phyloP scores from a whole-genome alignment of 2,113 vertebrate species.

The Ameiurus melas region DNA sequence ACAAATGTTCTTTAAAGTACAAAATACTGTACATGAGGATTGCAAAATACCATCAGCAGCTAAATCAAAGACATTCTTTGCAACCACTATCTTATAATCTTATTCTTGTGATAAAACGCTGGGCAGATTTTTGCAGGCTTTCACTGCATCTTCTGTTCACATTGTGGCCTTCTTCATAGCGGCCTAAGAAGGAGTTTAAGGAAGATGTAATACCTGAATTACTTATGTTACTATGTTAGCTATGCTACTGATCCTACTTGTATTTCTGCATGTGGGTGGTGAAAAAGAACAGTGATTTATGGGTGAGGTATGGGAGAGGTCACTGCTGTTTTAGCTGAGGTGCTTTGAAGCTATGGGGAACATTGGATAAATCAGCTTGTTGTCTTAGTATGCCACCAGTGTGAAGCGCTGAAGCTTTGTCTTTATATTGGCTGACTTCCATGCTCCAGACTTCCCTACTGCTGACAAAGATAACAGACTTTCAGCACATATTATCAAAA shows the following conservation, averaged over 20 bases:
- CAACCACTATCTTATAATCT: not conserved
- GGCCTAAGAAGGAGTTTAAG: not conserved
- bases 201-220: not conserved
- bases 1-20: conserved; percentile 1
- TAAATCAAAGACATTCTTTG: conserved; percentile 8
- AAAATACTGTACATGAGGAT: not conserved
- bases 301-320: not conserved
- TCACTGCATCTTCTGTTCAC: not conserved
- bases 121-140: not conserved
- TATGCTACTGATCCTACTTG: not conserved
- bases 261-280: not conserved
- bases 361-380: not conserved
- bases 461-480: conserved; percentile 41
- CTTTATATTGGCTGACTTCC: conserved; percentile 37
- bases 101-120: not conserved
- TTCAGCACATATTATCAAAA: conserved; percentile 17
- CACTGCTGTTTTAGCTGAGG: conserved; percentile 1
- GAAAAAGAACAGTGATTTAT: not conserved
- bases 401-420: conserved; percentile 23
- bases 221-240: not conserved
- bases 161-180: not conserved
- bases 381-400: not conserved
- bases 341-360: not conserved
- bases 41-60: not conserved
- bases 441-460: conserved; percentile 26